A percentile compares a stretch with the other conserved stretches of the same genome.
These are phyloP conservation scores for Cheilosia scutellata DNA, from an alignment of 2,888 invertebrate genomes.

Conservation along the genomic window DNA sequence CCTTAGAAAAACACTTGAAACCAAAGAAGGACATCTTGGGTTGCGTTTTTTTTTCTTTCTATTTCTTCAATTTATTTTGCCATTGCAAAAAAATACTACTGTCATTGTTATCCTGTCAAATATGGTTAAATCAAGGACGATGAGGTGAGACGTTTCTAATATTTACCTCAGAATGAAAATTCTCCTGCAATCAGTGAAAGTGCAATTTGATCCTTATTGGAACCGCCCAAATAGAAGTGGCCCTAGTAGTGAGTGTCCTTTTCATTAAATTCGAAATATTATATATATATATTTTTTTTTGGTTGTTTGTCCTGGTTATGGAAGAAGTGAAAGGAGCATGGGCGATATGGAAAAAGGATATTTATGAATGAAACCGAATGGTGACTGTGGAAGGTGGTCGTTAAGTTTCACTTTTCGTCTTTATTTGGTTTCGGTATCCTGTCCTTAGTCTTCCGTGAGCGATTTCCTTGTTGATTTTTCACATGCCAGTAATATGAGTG, in stretches of 20 bases:
- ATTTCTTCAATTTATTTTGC: constrained; percentile 16
- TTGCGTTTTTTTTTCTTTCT: constrained; percentile 21
- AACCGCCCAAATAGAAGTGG: constrained; percentile 64
- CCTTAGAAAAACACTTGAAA: constrained; percentile 66
- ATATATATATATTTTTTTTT: neutral
- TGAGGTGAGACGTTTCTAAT: constrained; percentile 59
- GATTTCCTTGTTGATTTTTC: constrained; percentile 70
- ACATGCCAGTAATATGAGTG: constrained; percentile 76
- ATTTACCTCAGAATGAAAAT: constrained; percentile 30
- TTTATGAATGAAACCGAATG: constrained; percentile 66
- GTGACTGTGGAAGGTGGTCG: constrained; percentile 71
- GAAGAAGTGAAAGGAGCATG: constrained; percentile 53
- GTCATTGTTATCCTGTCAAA: constrained; percentile 71
- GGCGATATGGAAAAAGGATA: constrained; percentile 65
- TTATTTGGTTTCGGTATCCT: constrained; percentile 64
- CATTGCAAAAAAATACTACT: constrained; percentile 19
- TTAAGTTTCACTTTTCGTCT: constrained; percentile 71
- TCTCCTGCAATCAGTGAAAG: constrained; percentile 70
- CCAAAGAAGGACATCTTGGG: constrained; percentile 56
- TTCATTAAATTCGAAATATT: constrained; percentile 43
- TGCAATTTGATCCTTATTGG: constrained; percentile 79
- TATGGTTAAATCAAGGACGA: constrained; percentile 74
- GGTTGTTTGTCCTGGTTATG: constrained; percentile 29
- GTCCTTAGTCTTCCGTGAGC: constrained; percentile 36
- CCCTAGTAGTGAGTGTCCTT: constrained; percentile 60